Conservation (phyloP, 2,797 vertebrate genomes). For the Zalophus californianus region DNA sequence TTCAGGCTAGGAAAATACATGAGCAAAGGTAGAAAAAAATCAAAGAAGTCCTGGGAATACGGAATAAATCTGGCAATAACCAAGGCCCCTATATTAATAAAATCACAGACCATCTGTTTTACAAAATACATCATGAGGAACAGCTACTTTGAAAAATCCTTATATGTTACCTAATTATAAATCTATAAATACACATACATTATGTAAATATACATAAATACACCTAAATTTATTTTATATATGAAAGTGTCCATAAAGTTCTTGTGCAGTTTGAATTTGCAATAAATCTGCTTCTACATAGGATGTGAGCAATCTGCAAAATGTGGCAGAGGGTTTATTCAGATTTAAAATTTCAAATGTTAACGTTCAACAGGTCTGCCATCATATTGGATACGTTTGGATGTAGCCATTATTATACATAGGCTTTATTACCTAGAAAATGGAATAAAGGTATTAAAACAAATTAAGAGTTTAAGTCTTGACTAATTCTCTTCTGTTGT, state of each 20-base stretch:
- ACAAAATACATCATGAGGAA: background rate
- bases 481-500: conserved; percentile 1
- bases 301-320: background rate
- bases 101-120: conserved; percentile 3
- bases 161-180: conserved; percentile 44
- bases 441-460: conserved; percentile 36
- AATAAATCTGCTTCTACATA: conserved; percentile 8
- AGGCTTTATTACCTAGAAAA: background rate
- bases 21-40: background rate
- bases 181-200: background rate
- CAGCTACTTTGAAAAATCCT: conserved; percentile 31
- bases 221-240: conserved; percentile 20
- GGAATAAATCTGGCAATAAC: background rate
- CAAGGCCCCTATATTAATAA: background rate
- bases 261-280: background rate
- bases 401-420: background rate
- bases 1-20: conserved; percentile 62
- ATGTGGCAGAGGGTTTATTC: conserved; percentile 29
- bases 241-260: background rate
- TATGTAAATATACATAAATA: background rate
- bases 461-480: conserved; percentile 45
- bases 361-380: background rate
- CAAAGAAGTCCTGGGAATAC: background rate
- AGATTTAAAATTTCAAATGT: background rate
- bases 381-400: background rate